These are phyloP conservation scores for Lasaia peninsularis DNA, from an alignment of 1,140 invertebrate genomes.

Conservation along the genomic window DNA sequence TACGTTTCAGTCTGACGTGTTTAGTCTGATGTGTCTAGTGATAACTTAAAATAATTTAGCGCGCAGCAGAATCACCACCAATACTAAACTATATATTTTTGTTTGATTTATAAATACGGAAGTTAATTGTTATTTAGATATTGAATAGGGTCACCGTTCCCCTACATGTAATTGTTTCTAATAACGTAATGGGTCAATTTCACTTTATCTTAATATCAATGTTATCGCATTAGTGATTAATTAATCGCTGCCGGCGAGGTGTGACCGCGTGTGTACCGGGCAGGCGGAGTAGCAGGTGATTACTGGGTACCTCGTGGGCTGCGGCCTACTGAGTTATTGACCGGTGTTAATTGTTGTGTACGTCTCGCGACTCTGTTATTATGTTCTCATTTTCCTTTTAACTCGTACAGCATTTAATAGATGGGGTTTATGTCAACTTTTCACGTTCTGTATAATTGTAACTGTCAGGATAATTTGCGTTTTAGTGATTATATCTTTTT, in stretches of 20 bases:
- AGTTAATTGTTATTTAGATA: too few relatives aligned
- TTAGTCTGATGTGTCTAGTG: too few relatives aligned
- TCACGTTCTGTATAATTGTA: neutral
- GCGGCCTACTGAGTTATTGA: conserved; percentile 47
- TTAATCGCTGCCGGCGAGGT: conserved; percentile 53
- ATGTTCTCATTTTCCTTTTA: conserved; percentile 33
- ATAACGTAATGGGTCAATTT: conserved; percentile 36
- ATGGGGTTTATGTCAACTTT: neutral
- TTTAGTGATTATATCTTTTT: conserved; percentile 1
- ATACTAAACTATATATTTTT: too few relatives aligned
- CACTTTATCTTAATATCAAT: conserved; percentile 47
- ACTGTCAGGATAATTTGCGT: neutral
- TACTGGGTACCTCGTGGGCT: conserved; percentile 26
- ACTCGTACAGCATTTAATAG: conserved; percentile 18
- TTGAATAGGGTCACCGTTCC: neutral
- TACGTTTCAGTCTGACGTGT: too few relatives aligned
- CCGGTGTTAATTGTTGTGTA: conserved; percentile 52
- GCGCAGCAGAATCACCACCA: too few relatives aligned
- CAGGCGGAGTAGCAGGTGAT: conserved; percentile 36
- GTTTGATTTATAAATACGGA: too few relatives aligned
- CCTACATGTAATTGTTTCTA: neutral
- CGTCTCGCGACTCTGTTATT: conserved; percentile 42
- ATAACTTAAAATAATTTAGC: too few relatives aligned
- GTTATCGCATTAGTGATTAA: conserved; percentile 68
- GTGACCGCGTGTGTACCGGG: conserved; percentile 36